Conservation (phyloP, 1,140 invertebrate species). For the Oryctes rhinoceros region DNA sequence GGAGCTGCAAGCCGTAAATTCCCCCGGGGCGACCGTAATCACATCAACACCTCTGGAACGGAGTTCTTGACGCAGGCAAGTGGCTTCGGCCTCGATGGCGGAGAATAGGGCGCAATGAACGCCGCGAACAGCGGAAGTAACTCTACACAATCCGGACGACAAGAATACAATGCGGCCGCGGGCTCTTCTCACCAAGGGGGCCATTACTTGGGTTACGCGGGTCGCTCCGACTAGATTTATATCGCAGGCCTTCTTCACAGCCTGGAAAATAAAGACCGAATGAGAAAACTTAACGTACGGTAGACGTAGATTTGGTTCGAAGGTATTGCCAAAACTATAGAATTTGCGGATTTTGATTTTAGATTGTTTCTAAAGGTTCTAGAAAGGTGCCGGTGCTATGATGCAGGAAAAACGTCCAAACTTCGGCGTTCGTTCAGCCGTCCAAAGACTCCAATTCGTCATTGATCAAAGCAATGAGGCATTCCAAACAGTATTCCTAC, state of each 20-base stretch:
- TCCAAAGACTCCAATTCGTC: too few relatives aligned
- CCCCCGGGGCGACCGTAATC: conserved; percentile 82
- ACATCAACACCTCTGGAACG: conserved; percentile 76
- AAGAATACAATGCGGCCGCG: conserved; percentile 76
- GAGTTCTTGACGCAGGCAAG: conserved; percentile 84
- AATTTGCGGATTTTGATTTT: too few relatives aligned
- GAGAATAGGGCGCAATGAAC: conserved; percentile 81
- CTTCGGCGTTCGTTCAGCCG: too few relatives aligned
- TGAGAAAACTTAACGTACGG: too few relatives aligned
- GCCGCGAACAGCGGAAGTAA: conserved; percentile 78
- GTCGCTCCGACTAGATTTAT: conserved; percentile 81
- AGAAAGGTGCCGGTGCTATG: too few relatives aligned
- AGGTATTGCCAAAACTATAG: too few relatives aligned
- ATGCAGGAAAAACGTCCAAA: too few relatives aligned
- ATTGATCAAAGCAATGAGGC: too few relatives aligned
- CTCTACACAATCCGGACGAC: conserved; percentile 76
- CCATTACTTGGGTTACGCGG: conserved; percentile 79
- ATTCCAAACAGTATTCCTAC: too few relatives aligned
- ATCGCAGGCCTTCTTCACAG: conserved; percentile 77
- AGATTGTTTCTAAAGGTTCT: too few relatives aligned
- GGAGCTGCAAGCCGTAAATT: conserved; percentile 78
- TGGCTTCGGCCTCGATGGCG: conserved; percentile 81
- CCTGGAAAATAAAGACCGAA: conserved; percentile 46
- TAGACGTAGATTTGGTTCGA: too few relatives aligned
- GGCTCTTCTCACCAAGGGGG: conserved; percentile 79